A percentile compares a stretch with the other conserved stretches of the same genome.
phyloP scores from a whole-genome alignment of 1,140 invertebrate species.

The Ridgeia piscesae region DNA sequence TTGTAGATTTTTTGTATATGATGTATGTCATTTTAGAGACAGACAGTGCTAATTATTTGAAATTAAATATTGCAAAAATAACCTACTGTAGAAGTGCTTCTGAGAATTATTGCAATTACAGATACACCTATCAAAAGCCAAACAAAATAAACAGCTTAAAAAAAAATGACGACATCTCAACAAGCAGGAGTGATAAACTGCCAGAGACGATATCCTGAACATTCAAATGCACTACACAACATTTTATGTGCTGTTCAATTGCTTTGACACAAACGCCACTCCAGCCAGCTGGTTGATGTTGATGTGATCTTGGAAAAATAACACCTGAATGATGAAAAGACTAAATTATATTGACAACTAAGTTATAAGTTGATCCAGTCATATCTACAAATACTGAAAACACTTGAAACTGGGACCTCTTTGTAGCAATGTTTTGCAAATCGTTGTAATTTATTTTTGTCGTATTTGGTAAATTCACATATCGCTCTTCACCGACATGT shows the following conservation, averaged over 20 bases:
- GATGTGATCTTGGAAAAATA: background rate
- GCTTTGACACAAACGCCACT: background rate
- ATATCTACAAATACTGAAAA: background rate
- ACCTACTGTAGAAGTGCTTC: background rate
- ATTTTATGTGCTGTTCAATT: background rate
- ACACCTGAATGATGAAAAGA: background rate
- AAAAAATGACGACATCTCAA: background rate
- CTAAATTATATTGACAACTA: background rate
- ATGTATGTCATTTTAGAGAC: background rate
- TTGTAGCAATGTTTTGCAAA: background rate
- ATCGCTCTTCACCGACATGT: background rate
- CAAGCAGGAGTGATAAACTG: background rate
- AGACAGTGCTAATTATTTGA: background rate
- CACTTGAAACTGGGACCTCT: background rate
- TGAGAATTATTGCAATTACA: background rate
- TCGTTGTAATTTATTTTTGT: background rate
- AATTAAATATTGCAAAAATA: background rate
- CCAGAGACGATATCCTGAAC: background rate
- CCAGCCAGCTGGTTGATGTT: background rate
- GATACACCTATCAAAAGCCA: background rate
- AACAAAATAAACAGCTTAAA: background rate
- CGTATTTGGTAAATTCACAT: background rate
- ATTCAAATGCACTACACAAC: background rate
- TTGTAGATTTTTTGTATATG: background rate
- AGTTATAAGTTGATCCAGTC: background rate